Percentiles rank a stretch among this genome's conserved stretches.
phyloP scores from a whole-genome alignment of 2,113 vertebrate genomes.

The Probosciger aterrimus region DNA sequence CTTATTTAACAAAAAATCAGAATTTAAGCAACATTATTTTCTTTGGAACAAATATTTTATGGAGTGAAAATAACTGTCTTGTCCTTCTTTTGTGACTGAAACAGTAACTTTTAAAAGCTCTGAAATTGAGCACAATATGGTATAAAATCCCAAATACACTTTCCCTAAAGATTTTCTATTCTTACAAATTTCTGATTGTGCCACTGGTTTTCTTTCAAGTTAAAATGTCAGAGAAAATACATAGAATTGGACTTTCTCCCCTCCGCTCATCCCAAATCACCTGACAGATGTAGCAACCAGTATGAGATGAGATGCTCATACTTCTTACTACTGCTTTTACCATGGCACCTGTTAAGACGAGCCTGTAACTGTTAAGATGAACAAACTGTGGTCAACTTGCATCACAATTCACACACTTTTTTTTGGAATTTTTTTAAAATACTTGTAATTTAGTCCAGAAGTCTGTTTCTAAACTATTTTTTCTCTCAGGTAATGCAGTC shows the following conservation, averaged over 20 bases:
- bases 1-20: background rate
- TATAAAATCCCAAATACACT: background rate
- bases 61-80: background rate
- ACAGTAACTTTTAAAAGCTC: background rate
- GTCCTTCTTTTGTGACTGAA: background rate
- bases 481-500: too few relatives aligned
- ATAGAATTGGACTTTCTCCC: background rate
- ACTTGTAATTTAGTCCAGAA: background rate
- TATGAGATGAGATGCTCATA: background rate
- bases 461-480: background rate
- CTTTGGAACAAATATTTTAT: background rate
- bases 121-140: background rate
- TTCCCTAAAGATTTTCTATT: background rate
- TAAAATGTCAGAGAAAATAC: background rate
- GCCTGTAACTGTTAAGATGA: background rate
- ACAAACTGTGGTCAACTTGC: background rate
- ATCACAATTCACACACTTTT: background rate
- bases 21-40: background rate
- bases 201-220: background rate
- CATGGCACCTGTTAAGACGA: accelerated
- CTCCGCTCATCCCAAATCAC: background rate
- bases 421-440: background rate
- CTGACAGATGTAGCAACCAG: background rate
- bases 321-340: background rate
- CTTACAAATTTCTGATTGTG: background rate